phyloP scores from a whole-genome alignment of 1,140 invertebrate species.

The Oncopeltus fasciatus region DNA sequence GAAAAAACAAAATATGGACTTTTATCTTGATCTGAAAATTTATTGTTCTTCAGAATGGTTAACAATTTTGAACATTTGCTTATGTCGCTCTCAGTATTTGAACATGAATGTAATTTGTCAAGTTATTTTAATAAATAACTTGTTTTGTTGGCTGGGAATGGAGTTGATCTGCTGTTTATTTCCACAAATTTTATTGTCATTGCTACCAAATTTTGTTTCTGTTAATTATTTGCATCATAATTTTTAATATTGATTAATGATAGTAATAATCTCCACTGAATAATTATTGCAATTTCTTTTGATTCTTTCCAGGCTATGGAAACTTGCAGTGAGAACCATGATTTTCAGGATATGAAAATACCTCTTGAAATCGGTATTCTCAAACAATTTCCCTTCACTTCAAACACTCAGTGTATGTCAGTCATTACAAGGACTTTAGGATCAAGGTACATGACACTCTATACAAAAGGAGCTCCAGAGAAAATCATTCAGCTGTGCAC shows the following conservation, averaged over 20 bases:
- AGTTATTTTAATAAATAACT: too few relatives aligned
- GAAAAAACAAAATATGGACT: too few relatives aligned
- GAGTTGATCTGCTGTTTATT: too few relatives aligned
- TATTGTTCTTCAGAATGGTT: too few relatives aligned
- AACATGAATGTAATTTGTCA: too few relatives aligned
- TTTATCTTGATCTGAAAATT: too few relatives aligned
- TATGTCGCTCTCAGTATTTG: too few relatives aligned
- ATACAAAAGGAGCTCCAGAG: conserved; percentile 82
- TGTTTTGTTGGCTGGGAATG: too few relatives aligned
- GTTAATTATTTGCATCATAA: neutral
- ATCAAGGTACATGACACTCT: conserved; percentile 60
- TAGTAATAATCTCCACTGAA: too few relatives aligned
- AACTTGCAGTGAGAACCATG: neutral
- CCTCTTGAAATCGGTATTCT: conserved; percentile 60
- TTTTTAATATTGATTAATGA: neutral
- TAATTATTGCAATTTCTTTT: neutral
- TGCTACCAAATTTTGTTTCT: too few relatives aligned
- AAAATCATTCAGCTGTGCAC: conserved; percentile 54
- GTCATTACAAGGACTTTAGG: conserved; percentile 68
- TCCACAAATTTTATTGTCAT: too few relatives aligned
- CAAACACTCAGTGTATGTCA: conserved; percentile 74
- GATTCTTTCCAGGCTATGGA: neutral
- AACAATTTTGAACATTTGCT: too few relatives aligned
- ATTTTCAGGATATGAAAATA: conserved; percentile 17
- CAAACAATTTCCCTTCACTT: conserved; percentile 80